phyloP scores from a whole-genome alignment of 2,888 invertebrate genomes.

The Eulithis prunata region DNA sequence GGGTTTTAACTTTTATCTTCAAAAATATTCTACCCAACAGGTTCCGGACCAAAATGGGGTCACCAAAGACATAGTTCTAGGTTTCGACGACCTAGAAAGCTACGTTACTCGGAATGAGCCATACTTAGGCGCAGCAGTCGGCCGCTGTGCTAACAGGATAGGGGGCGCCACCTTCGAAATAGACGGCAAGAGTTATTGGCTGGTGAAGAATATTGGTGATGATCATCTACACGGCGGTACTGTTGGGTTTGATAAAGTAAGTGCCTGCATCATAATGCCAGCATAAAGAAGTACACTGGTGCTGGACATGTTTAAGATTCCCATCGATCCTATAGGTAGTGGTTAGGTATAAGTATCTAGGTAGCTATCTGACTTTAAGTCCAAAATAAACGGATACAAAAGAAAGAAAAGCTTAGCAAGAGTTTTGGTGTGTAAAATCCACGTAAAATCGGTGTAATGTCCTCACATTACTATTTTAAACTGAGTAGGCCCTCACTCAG shows the following conservation, averaged over 20 bases:
- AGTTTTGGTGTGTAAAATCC: too few relatives aligned
- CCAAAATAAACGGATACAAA: too few relatives aligned
- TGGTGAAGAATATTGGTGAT: conserved; percentile 89
- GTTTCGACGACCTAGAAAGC: conserved; percentile 91
- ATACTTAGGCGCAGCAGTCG: conserved; percentile 94
- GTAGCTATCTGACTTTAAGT: too few relatives aligned
- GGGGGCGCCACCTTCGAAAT: conserved; percentile 84
- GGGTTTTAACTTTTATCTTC: too few relatives aligned
- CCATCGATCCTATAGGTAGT: too few relatives aligned
- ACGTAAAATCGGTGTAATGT: too few relatives aligned
- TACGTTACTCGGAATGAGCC: conserved; percentile 75
- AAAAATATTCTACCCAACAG: conserved; percentile 33
- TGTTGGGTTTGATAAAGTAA: conserved; percentile 90
- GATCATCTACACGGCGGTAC: conserved; percentile 94
- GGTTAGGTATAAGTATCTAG: too few relatives aligned
- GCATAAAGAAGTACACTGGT: too few relatives aligned
- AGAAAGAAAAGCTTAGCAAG: too few relatives aligned
- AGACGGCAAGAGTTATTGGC: conserved; percentile 85
- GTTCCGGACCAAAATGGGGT: conserved; percentile 89
- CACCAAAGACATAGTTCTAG: conserved; percentile 90
- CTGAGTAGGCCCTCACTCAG: too few relatives aligned
- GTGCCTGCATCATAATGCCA: too few relatives aligned
- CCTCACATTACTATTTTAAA: too few relatives aligned
- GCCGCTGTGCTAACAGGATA: conserved; percentile 94
- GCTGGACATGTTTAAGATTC: neutral